These are phyloP conservation scores for Fulmarus glacialis DNA, from an alignment of 2,113 vertebrate species.

Conservation along the genomic window DNA sequence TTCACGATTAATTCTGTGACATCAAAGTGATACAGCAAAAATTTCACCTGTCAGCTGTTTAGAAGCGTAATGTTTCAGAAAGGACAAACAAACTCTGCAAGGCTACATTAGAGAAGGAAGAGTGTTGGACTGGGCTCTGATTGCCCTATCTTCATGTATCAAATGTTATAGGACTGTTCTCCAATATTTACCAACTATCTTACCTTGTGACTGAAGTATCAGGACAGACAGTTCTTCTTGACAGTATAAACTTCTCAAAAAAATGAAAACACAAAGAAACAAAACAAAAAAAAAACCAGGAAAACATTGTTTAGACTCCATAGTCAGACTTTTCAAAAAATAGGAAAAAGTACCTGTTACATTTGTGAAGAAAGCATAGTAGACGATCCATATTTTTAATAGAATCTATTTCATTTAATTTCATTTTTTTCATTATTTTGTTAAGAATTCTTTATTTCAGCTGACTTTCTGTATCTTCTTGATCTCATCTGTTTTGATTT, in stretches of 20 bases:
- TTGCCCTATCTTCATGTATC: not conserved
- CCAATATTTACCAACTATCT: fast-evolving
- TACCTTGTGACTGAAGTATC: not conserved
- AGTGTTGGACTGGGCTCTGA: fast-evolving
- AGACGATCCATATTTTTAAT: not conserved
- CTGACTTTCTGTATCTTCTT: not conserved
- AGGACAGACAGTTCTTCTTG: not conserved
- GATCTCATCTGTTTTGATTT: not conserved
- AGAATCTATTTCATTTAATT: not conserved
- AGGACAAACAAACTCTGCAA: not conserved
- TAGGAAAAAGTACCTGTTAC: fast-evolving
- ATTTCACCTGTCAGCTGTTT: not conserved
- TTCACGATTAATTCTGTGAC: too few species aligned
- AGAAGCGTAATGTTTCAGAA: not conserved
- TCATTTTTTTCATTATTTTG: not conserved
- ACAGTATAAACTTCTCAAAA: not conserved
- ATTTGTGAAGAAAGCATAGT: not conserved
- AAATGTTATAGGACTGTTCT: not conserved
- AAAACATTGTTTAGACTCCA: not conserved
- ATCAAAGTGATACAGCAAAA: not conserved
- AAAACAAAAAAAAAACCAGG: not conserved
- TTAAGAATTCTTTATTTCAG: not conserved
- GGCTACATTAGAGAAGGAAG: too few species aligned
- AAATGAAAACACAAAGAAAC: not conserved
- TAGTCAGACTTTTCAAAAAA: not conserved